Evolutionary conservation across 2,888 invertebrate species (phyloP).

Genomic region (Pinctada fucata): DNA sequence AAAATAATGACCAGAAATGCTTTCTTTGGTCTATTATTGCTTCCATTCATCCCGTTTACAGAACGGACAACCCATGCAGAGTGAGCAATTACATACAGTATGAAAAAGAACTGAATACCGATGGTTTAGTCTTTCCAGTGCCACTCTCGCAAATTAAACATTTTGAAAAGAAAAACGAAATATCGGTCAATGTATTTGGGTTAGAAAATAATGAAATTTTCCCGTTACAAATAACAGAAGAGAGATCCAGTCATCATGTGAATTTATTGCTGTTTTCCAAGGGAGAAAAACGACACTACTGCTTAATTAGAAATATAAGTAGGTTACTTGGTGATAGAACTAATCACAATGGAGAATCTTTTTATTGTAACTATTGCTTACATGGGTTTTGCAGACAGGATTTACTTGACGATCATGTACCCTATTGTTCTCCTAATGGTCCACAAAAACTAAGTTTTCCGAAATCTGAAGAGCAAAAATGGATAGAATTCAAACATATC

Average conservation of each 20-base stretch:
- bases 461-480: slow-evolving; percentile 15
- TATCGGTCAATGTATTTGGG: slow-evolving; percentile 35
- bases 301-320: slow-evolving; percentile 19
- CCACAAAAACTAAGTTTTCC: slow-evolving; percentile 15
- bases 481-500: slow-evolving; percentile 18
- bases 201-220: slow-evolving; percentile 28
- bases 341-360: slow-evolving; percentile 3
- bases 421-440: slow-evolving; percentile 17
- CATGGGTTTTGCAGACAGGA: slow-evolving; percentile 5
- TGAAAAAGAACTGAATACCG: slow-evolving; percentile 30
- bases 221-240: slow-evolving; percentile 29
- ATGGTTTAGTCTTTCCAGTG: slow-evolving; percentile 21
- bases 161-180: slow-evolving; percentile 34
- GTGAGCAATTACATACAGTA: slow-evolving; percentile 30
- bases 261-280: slow-evolving; percentile 26
- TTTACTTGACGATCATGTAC: slow-evolving; percentile 2
- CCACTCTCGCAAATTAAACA: slow-evolving; percentile 21
- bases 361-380: slow-evolving; percentile 27
- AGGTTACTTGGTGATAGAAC: slow-evolving; percentile 29
- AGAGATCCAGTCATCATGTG: slow-evolving; percentile 25
- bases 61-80: slow-evolving; percentile 14
- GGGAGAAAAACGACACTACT: slow-evolving; percentile 21
- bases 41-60: slow-evolving; percentile 19
- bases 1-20: slow-evolving; percentile 39
- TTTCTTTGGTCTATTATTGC: slow-evolving; percentile 33